Base-by-base conservation (phyloP, 2,113 vertebrate genomes). In the Malurus melanocephalus region DNA sequence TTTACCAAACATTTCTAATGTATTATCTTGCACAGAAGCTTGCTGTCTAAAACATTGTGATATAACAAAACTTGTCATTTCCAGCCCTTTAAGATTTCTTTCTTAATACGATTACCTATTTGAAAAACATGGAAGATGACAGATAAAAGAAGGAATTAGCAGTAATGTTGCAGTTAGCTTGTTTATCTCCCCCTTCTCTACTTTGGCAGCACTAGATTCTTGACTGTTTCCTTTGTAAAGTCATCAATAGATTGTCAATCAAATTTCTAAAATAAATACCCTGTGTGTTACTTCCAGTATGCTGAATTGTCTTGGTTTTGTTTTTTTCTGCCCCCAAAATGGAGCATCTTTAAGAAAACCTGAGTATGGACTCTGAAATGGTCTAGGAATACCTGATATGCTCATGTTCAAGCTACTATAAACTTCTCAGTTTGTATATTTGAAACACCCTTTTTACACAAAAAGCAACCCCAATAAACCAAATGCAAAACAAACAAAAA, bases 291-390 rank as follows among this genome's bases (percentile, higher is more conserved):
- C 13, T 80, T 87, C 43, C 21, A 74, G 16, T 32, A 10, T 32
- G 11, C 3, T 62, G 7, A 0, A 1, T 17, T 57, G 9, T 2
- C 22, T 28, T 33, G 52, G 28, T n/a, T 42, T 55, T 53, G 32
- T 1, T 46, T 60, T 43, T 43, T 9, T 6, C 5, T 20, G 16
- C 1, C 5, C 12, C 0, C 0, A 42, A 74, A 72, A 46, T n/a
- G 2, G 2, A 56, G 5, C 7, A 40, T 40, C 17, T 71, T 42
- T 46, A 57, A 68, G 8, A 33, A 46, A 82, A 77, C 7, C 4
- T 6, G 13, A 51, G 4, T 22, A 26, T 7, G 43, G 28, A 42
- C 11, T 69, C 38, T 48, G 11, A 45, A 64, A 64, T 55, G 1
- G 46, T 53, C 62, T 46, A 69, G 3, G 8, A 87, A 76, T 33